Percentiles rank a stretch among this genome's conserved stretches.
Evolutionary conservation across 2,797 vertebrate species (phyloP).

Genomic region (Vireo griseus): DNA sequence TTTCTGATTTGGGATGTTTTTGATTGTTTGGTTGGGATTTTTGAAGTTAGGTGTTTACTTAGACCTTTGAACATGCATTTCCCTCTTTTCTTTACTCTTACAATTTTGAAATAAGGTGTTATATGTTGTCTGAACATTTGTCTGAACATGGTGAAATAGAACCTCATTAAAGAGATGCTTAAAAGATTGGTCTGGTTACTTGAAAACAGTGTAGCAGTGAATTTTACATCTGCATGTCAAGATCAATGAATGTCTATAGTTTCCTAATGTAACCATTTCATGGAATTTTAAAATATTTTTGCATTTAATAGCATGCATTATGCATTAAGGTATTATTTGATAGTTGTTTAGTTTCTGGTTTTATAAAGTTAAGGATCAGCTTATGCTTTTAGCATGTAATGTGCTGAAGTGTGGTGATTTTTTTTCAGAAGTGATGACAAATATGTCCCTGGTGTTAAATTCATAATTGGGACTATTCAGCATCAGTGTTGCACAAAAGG

Average conservation of each 20-base stretch:
- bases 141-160: not conserved
- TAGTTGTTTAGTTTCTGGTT: not conserved
- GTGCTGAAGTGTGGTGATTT: not conserved
- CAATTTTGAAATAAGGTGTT: not conserved
- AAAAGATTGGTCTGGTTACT: not conserved
- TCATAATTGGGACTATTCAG: constrained; percentile 22
- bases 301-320: not conserved
- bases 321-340: not conserved
- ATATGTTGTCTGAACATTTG: not conserved
- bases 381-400: constrained; percentile 15
- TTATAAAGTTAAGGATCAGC: not conserved
- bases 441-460: constrained; percentile 19
- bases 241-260: not conserved
- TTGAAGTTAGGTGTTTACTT: not conserved
- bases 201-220: not conserved
- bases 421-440: constrained; percentile 19
- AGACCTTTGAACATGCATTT: not conserved
- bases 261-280: not conserved
- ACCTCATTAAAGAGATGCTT: not conserved
- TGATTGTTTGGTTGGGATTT: not conserved
- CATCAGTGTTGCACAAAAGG: constrained; percentile 26
- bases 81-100: not conserved
- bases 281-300: not conserved
- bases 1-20: not conserved
- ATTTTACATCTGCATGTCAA: not conserved